phyloP scores from a whole-genome alignment of 1,140 invertebrate species.

The Drosophila lowei region DNA sequence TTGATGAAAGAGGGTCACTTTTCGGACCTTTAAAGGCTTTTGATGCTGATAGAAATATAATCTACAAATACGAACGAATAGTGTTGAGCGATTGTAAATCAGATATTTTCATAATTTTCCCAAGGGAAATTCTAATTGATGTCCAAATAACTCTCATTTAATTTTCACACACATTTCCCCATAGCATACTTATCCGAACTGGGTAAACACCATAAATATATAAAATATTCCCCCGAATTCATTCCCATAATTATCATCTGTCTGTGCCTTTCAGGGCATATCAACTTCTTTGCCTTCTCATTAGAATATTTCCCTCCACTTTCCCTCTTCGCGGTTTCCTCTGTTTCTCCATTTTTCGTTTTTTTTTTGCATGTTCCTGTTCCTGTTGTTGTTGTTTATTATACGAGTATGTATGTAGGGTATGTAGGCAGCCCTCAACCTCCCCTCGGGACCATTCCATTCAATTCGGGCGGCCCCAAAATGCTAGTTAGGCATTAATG shows the following conservation, averaged over 20 bases:
- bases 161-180: background rate
- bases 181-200: conserved; percentile 46
- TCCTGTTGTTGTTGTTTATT: conserved; percentile 60
- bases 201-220: too few relatives aligned
- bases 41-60: too few relatives aligned
- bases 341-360: conserved; percentile 20
- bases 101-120: too few relatives aligned
- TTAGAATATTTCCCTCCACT: too few relatives aligned
- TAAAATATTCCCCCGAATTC: too few relatives aligned
- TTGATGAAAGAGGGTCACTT: background rate
- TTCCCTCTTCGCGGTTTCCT: conserved; percentile 1
- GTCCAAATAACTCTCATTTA: too few relatives aligned
- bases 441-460: conserved; percentile 22
- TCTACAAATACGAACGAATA: background rate
- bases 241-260: conserved; percentile 29
- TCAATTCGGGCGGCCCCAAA: conserved; percentile 38
- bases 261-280: conserved; percentile 39
- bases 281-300: conserved; percentile 17
- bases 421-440: conserved; percentile 13
- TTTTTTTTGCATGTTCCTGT: conserved; percentile 30
- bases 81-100: too few relatives aligned
- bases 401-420: conserved; percentile 3
- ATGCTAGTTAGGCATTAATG: conserved; percentile 69
- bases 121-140: too few relatives aligned
- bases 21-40: background rate